These are phyloP conservation scores for Ostrea denselamellosa DNA, from an alignment of 1,140 invertebrate genomes.

Conservation along the genomic window DNA sequence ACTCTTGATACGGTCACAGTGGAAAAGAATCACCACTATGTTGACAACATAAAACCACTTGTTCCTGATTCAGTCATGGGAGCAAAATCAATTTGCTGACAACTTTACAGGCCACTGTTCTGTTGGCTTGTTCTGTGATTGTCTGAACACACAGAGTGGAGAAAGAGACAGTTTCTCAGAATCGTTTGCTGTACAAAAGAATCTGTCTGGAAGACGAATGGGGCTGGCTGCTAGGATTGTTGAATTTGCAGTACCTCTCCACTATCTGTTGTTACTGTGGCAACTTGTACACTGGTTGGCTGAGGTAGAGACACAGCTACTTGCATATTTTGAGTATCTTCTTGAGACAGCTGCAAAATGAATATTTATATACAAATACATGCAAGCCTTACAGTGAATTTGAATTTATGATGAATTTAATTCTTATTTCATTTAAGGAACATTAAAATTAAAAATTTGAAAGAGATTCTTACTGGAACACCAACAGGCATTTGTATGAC, in stretches of 20 bases:
- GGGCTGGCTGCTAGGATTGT: constrained; percentile 37
- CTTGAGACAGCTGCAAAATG: constrained; percentile 47
- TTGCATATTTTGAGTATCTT: constrained; percentile 45
- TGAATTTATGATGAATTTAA: too few relatives aligned
- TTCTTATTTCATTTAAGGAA: too few relatives aligned
- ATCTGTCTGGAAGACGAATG: not conserved
- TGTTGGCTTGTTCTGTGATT: not conserved
- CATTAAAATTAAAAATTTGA: too few relatives aligned
- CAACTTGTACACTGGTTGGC: constrained; percentile 63
- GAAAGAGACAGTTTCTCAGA: not conserved
- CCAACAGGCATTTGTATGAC: constrained; percentile 72
- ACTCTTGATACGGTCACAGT: too few relatives aligned
- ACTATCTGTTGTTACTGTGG: constrained; percentile 70
- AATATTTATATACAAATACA: not conserved
- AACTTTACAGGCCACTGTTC: not conserved
- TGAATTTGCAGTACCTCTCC: constrained; percentile 70
- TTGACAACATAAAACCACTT: too few relatives aligned
- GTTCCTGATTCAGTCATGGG: too few relatives aligned
- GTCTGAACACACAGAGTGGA: not conserved
- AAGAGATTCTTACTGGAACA: not conserved
- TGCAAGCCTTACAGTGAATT: not conserved
- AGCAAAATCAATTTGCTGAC: too few relatives aligned
- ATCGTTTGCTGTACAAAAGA: not conserved
- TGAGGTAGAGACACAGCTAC: constrained; percentile 53
- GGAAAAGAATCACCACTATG: too few relatives aligned